A percentile compares a stretch with the other conserved stretches of the same genome.
These are phyloP conservation scores for Loxodonta africana DNA, from an alignment of 2,113 vertebrate species.

Conservation along the genomic window DNA sequence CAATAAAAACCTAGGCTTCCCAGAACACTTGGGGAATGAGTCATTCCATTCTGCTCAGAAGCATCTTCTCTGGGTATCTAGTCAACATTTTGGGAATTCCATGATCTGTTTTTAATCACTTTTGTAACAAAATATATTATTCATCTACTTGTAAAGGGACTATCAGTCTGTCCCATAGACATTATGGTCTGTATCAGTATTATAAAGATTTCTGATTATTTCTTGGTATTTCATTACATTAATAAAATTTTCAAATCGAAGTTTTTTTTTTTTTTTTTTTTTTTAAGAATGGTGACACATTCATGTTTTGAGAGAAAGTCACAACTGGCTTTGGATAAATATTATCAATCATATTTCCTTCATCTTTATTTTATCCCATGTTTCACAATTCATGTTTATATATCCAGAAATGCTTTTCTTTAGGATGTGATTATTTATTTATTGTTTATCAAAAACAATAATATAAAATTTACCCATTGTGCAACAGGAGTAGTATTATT, in stretches of 20 bases:
- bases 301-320: not conserved
- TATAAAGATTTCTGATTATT: constrained; percentile 20
- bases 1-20: not conserved
- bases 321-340: constrained; percentile 16
- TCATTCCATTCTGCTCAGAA: not conserved
- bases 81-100: not conserved
- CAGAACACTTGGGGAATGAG: not conserved
- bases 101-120: constrained; percentile 3
- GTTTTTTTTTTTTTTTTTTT: not conserved
- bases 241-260: constrained; percentile 28
- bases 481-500: not conserved
- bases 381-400: not conserved
- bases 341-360: not conserved
- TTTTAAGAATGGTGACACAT: not conserved
- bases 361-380: constrained; percentile 28
- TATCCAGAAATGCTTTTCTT: constrained; percentile 1
- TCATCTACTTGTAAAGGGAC: not conserved
- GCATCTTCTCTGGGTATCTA: not conserved
- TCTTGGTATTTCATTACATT: not conserved
- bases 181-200: not conserved
- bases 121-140: constrained; percentile 22
- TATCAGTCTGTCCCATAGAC: not conserved
- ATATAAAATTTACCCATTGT: constrained; percentile 21
- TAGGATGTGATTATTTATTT: not conserved
- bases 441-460: not conserved